Evolutionary conservation across 2,888 invertebrate genomes (phyloP).

Genomic region (Temnothorax unifasciatus): DNA sequence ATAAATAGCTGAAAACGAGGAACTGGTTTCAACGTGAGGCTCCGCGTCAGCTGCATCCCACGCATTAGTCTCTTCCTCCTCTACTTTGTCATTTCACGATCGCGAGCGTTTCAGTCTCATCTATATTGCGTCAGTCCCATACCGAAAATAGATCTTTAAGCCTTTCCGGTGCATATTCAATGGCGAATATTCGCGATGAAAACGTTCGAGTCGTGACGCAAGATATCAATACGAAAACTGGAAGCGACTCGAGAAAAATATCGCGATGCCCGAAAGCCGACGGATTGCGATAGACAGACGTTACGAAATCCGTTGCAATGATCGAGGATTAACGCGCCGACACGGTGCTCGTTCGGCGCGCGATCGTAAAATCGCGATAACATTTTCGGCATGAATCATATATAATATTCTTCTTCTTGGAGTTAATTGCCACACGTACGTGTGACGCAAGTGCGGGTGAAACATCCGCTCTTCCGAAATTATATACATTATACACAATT

Average conservation of each 20-base stretch:
- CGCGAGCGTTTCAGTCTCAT: slow-evolving; percentile 42
- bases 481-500: slow-evolving; percentile 22
- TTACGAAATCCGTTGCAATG: slow-evolving; percentile 59
- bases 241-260: slow-evolving; percentile 14
- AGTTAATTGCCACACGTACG: slow-evolving; percentile 17
- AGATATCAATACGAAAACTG: not conserved
- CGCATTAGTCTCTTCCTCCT: slow-evolving; percentile 36
- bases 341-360: slow-evolving; percentile 12
- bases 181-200: slow-evolving; percentile 2
- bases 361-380: slow-evolving; percentile 59
- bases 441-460: slow-evolving; percentile 33
- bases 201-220: not conserved
- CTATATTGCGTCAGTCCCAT: not conserved
- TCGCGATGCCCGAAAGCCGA: slow-evolving; percentile 37
- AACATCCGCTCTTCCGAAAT: slow-evolving; percentile 39
- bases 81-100: slow-evolving; percentile 54
- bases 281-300: slow-evolving; percentile 25
- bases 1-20: slow-evolving; percentile 50
- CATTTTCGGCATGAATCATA: slow-evolving; percentile 56
- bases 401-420: slow-evolving; percentile 19
- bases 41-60: slow-evolving; percentile 45
- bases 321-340: slow-evolving; percentile 38
- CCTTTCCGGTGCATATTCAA: not conserved
- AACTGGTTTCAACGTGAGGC: slow-evolving; percentile 57
- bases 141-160: not conserved